Evolutionary conservation across 2,888 invertebrate genomes (phyloP).

Genomic region (Nipponacmea schrenckii): DNA sequence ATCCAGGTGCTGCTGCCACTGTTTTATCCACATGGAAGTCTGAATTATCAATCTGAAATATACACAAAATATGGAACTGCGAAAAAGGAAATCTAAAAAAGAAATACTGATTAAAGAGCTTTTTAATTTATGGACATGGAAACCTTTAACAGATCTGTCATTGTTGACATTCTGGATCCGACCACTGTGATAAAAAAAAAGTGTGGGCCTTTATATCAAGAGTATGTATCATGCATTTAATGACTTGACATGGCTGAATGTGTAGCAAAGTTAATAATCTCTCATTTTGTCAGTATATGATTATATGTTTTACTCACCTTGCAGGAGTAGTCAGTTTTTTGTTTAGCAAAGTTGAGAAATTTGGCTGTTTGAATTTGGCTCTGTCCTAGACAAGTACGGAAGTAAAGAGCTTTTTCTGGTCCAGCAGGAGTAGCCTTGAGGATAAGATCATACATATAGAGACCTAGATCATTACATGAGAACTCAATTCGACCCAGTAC

Average conservation of each 20-base stretch:
- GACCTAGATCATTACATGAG: conserved; percentile 63
- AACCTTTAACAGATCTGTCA: no score
- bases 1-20: conserved; percentile 67
- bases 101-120: background rate
- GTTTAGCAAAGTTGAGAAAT: conserved; percentile 68
- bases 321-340: conserved; percentile 68
- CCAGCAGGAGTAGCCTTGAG: conserved; percentile 64
- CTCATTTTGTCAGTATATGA: no score
- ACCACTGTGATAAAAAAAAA: no score
- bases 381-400: conserved; percentile 63
- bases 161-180: no score
- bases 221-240: no score
- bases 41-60: conserved; percentile 61
- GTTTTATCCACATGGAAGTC: conserved; percentile 68
- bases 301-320: conserved; percentile 53
- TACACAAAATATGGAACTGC: no score
- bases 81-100: background rate
- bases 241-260: no score
- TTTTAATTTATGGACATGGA: background rate
- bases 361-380: conserved; percentile 59
- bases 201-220: no score
- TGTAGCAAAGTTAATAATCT: no score
- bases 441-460: conserved; percentile 65
- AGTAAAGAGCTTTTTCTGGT: conserved; percentile 65
- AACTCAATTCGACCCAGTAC: conserved; percentile 62